Base-by-base conservation (phyloP, 2,888 invertebrate genomes). In the Tenthredo amoena region DNA sequence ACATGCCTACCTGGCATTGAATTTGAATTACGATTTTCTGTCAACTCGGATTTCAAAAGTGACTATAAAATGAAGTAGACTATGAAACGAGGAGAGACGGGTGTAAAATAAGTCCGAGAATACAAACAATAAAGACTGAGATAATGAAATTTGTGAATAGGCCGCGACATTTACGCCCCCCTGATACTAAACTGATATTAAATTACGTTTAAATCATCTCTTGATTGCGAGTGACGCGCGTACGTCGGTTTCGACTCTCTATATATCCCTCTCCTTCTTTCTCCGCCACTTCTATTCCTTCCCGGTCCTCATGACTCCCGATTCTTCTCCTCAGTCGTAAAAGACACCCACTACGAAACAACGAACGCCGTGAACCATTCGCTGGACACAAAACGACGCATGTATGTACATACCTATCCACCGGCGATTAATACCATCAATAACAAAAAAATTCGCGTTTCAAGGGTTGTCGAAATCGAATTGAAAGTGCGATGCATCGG, bases 141-240 rank as follows among this genome's bases (percentile, higher is more conserved):
- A 83, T 71, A 68, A 83, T 68, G 83, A 83, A 83, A 83, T 83
- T 83, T 71, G 83, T 83, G 83, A 83, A 83, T 83, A 37, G 71
- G n/a, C 83, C 68, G 83, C 68, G 83, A 83, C 83, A 71, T 83
- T 83, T 71, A 83, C 83, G 83, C 68, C 68, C 65, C 68, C 68
- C 83, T 68, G 83, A 83, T 83, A 68, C 83, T 68, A 83, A 83
- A 83, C 83, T 83, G 71, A 83, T 83, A 83, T 83, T 83, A 83
- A 68, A 72, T 71, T 15, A 79, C 4, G 58, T 31, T 43, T 85
- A 85, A 85, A 85, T 85, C 85, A 85, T 85, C 81, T 47, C 79
- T 79, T 79, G 71, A 71, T 85, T 85, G 58, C 85, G 68, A 85
- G 81, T 71, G 85, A 85, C 82, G 43, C 82, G 82, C 50, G 31